phyloP scores from a whole-genome alignment of 2,797 vertebrate species.

The Valencia hispanica region DNA sequence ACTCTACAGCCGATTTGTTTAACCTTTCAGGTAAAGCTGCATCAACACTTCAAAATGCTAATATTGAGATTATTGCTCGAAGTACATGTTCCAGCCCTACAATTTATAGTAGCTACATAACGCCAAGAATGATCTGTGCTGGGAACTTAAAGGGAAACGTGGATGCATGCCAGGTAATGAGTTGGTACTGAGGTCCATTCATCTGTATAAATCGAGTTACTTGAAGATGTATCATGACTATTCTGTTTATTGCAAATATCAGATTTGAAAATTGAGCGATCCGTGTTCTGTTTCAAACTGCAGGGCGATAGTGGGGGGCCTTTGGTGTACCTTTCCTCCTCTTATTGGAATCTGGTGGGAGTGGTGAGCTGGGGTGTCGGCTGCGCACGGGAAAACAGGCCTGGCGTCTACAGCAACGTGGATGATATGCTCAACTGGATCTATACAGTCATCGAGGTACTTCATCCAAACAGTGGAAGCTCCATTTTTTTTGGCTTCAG shows the following conservation, averaged over 20 bases:
- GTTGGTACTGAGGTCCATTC: neutral
- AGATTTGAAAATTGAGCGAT: neutral
- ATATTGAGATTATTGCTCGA: conserved; percentile 76
- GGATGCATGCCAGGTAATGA: conserved; percentile 91
- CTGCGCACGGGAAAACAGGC: conserved; percentile 81
- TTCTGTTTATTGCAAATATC: neutral
- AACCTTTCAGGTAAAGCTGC: conserved; percentile 72
- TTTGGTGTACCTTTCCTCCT: conserved; percentile 75
- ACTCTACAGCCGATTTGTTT: neutral
- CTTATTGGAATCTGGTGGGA: conserved; percentile 82
- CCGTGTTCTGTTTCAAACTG: conserved; percentile 12
- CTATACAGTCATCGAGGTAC: conserved; percentile 82
- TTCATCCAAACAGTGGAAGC: neutral
- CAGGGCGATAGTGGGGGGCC: conserved; percentile 96
- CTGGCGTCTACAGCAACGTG: conserved; percentile 89
- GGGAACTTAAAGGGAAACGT: conserved; percentile 81
- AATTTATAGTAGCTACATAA: conserved; percentile 81
- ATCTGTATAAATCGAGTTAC: neutral
- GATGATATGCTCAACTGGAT: conserved; percentile 88
- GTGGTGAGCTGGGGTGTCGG: conserved; percentile 95
- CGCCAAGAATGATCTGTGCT: conserved; percentile 88
- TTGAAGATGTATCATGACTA: neutral
- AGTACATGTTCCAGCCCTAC: conserved; percentile 74
- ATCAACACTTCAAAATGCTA: conserved; percentile 82
- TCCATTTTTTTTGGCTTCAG: neutral